Evolutionary conservation across 2,113 vertebrate genomes (phyloP).

Genomic region (Tricholaema leucomelas): DNA sequence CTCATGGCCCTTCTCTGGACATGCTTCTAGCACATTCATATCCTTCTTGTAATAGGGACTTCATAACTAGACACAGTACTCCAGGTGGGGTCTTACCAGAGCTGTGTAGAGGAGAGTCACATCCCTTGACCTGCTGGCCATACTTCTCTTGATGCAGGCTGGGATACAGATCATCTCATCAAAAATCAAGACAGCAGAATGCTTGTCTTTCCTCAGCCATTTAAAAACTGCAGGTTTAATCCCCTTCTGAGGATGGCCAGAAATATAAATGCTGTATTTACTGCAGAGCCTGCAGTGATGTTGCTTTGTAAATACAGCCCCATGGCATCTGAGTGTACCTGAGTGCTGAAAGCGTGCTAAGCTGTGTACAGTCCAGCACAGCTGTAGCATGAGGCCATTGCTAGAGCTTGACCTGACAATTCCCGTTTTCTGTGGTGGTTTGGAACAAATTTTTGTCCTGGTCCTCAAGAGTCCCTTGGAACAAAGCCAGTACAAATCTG

Average conservation of each 20-base stretch:
- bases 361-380: neutral
- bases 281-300: neutral
- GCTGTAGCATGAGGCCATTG: neutral
- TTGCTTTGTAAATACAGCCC: neutral
- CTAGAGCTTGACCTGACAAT: neutral
- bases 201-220: neutral
- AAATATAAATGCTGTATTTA: neutral
- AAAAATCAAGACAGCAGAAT: neutral
- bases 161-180: too few relatives aligned
- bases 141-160: too few relatives aligned
- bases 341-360: neutral
- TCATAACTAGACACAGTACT: too few relatives aligned
- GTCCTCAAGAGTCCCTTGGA: neutral
- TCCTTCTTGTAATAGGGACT: too few relatives aligned
- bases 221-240: neutral
- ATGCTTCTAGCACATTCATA: too few relatives aligned
- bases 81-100: too few relatives aligned
- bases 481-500: neutral
- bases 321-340: too few relatives aligned
- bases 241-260: neutral
- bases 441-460: neutral
- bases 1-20: too few relatives aligned
- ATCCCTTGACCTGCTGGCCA: too few relatives aligned
- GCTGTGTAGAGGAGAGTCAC: too few relatives aligned
- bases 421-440: neutral